Base-by-base conservation (phyloP, 2,797 vertebrate species). In the Alcedo atthis region DNA sequence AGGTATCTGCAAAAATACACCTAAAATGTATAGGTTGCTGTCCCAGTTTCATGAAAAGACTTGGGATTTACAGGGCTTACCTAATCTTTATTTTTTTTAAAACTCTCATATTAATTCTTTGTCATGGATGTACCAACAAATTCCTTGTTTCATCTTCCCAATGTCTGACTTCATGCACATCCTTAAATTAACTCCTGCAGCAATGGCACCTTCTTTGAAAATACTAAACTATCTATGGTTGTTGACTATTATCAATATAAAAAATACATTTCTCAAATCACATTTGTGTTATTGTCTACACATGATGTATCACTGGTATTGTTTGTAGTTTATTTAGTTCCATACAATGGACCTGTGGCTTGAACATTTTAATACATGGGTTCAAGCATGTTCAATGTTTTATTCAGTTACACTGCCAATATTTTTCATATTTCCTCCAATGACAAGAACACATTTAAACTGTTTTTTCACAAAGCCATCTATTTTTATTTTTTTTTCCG, bases 361-460 rank as follows among this genome's bases (percentile, higher is more conserved):
- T 89, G 76, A 95, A 80, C 37, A 57, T 85, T 92, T 78, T 84
- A 91, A 93, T 95, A 91, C 71, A 86, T 63, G 85, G 55, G 75
- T 95, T 95, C 61, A 93, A 71, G 63, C 74, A 55, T 30, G 74
- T 96, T 95, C 59, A 55, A 8, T 68, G 21, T 75, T 95, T 92
- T 92, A 42, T 87, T 91, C 94, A 95, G 84, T 95, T 93, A 80
- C 54, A 81, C 40, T 87, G 79, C 70, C 74, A 95, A 10, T 94
- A 95, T 37, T 37, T 37, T 37, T 37, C 37, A 37, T 37, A 37
- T 90, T 96, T 94, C 71, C 79, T 95, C 57, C 93, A 94, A 79
- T 73, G 89, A 81, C 68, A 92, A 28, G 81, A 95, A 87, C 57
- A 77, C 59, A 90, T 85, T 96, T 62, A 78, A 90, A 89, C 54